Evolutionary conservation across 2,113 vertebrate species (phyloP).

Genomic region (Morone saxatilis): DNA sequence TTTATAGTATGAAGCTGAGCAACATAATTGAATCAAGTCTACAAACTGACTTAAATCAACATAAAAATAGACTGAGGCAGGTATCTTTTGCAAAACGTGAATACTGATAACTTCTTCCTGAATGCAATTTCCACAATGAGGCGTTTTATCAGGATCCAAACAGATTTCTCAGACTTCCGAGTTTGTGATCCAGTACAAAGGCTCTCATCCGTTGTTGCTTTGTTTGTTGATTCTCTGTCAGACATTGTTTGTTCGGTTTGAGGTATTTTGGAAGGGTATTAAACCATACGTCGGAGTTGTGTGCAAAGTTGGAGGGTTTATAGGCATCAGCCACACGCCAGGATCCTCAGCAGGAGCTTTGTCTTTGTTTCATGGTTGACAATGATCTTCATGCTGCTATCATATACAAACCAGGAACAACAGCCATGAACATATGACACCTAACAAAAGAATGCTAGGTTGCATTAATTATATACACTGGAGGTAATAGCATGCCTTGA

Average conservation of each 20-base stretch:
- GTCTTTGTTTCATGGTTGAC: constrained; percentile 73
- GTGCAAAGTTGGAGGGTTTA: constrained; percentile 70
- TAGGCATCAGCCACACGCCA: constrained; percentile 37
- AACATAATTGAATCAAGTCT: constrained; percentile 52
- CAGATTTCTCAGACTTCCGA: constrained; percentile 72
- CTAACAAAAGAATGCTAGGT: constrained; percentile 43
- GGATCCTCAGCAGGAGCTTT: constrained; percentile 62
- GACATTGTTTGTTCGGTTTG: constrained; percentile 78
- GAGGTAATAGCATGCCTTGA: constrained; percentile 63
- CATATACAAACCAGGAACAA: constrained; percentile 45
- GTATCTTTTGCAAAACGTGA: constrained; percentile 45
- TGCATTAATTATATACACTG: constrained; percentile 31
- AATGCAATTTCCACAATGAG: constrained; percentile 71
- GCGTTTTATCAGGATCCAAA: constrained; percentile 80
- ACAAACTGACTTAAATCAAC: constrained; percentile 64
- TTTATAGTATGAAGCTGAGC: constrained; percentile 30
- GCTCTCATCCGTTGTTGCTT: constrained; percentile 54
- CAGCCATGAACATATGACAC: constrained; percentile 40
- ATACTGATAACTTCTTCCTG: constrained; percentile 63
- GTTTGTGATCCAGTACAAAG: constrained; percentile 76
- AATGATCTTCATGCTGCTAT: constrained; percentile 66
- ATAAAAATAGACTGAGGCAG: constrained; percentile 65
- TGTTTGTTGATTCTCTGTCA: constrained; percentile 76
- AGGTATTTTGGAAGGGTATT: constrained; percentile 77
- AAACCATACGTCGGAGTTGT: constrained; percentile 67